These are phyloP conservation scores for Pachypeltis micranthus DNA, from an alignment of 1,140 invertebrate genomes.

Conservation along the genomic window DNA sequence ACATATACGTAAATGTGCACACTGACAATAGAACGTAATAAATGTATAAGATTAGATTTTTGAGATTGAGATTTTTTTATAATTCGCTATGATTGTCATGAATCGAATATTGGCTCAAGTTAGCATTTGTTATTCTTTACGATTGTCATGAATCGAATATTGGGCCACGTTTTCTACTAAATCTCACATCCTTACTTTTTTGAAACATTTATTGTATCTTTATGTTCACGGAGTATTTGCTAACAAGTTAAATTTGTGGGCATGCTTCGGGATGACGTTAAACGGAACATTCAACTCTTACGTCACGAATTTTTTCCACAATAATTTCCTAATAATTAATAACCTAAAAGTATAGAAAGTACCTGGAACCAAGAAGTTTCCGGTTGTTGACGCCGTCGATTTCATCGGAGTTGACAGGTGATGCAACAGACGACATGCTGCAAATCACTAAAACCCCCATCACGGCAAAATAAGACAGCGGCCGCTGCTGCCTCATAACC, in stretches of 20 bases:
- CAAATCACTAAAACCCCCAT: not conserved
- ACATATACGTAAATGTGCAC: too few relatives aligned
- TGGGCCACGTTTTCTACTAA: too few relatives aligned
- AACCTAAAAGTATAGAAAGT: not conserved
- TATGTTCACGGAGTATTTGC: not conserved
- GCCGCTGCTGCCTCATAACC: not conserved
- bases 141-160: too few relatives aligned
- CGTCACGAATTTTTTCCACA: not conserved
- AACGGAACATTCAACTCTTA: not conserved
- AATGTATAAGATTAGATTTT: too few relatives aligned
- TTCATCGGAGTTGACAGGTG: not conserved
- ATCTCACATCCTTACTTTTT: too few relatives aligned
- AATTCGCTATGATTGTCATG: too few relatives aligned
- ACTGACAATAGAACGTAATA: too few relatives aligned
- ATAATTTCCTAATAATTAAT: not conserved
- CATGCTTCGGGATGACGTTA: not conserved
- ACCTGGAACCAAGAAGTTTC: not conserved
- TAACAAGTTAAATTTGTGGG: not conserved
- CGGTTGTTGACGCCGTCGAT: not conserved
- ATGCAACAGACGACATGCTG: not conserved
- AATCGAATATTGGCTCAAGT: too few relatives aligned
- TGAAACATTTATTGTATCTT: not conserved
- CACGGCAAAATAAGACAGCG: not conserved
- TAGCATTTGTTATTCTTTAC: too few relatives aligned
- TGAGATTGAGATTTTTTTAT: too few relatives aligned